These are phyloP conservation scores for Graptemys geographica DNA, from an alignment of 2,797 vertebrate species.

Conservation along the genomic window DNA sequence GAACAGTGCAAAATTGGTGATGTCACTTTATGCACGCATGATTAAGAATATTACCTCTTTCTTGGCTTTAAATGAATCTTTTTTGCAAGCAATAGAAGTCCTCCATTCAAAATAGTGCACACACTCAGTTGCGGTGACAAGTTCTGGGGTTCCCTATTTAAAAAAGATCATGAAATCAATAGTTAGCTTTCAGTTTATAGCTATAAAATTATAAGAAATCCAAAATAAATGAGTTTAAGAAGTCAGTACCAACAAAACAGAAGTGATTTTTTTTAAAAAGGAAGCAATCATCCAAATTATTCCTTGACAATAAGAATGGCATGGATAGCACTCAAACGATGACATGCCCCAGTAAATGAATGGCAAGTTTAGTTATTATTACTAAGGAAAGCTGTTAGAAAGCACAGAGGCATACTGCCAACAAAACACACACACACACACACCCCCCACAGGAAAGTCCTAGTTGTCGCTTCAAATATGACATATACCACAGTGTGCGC, in stretches of 20 bases:
- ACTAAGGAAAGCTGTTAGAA: background rate
- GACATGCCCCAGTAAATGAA: background rate
- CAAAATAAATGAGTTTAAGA: background rate
- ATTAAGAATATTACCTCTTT: conserved; percentile 87
- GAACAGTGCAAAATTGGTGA: background rate
- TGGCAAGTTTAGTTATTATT: background rate
- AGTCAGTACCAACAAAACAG: background rate
- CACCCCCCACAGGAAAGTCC: background rate
- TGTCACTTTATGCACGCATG: background rate
- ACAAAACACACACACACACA: background rate
- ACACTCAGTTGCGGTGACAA: conserved; percentile 89
- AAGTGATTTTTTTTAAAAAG: background rate
- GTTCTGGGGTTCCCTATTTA: conserved; percentile 93
- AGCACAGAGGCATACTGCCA: background rate
- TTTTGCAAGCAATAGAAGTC: conserved; percentile 91
- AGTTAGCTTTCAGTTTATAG: background rate
- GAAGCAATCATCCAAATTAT: background rate
- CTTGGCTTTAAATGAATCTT: conserved; percentile 89
- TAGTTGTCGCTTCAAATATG: background rate
- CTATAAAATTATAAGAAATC: background rate
- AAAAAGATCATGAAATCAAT: background rate
- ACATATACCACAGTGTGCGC: background rate
- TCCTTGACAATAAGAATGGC: background rate
- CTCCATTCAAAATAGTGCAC: conserved; percentile 97
- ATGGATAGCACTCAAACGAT: background rate